These are phyloP conservation scores for Brienomyrus longianalis DNA, from an alignment of 2,113 vertebrate genomes.

Conservation along the genomic window DNA sequence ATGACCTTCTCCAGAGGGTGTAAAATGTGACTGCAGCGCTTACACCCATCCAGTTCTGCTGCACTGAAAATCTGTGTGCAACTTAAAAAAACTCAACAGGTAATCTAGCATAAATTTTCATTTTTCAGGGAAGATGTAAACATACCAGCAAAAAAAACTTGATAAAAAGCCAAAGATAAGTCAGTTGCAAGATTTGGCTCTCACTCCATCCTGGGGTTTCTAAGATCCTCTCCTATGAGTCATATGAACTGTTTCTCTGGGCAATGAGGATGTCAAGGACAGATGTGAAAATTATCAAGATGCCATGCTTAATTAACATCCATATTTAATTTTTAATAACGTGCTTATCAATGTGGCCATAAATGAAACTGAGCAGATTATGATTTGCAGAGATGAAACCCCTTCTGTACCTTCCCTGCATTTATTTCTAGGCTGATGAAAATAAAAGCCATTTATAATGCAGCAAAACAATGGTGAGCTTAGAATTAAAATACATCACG, in stretches of 20 bases:
- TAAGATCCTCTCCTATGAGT: conserved; percentile 49
- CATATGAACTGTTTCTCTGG: conserved; percentile 38
- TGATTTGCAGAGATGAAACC: conserved; percentile 34
- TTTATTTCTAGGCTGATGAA: background rate
- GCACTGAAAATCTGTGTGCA: background rate
- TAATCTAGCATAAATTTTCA: background rate
- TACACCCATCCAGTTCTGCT: background rate
- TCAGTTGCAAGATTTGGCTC: conserved; percentile 51
- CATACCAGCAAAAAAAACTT: background rate
- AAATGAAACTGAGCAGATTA: conserved; percentile 47
- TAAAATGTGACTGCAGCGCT: background rate
- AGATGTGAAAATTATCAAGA: conserved; percentile 44
- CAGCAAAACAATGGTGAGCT: background rate
- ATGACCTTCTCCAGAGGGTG: background rate
- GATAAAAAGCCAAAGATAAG: background rate
- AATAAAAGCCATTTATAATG: background rate
- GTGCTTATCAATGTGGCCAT: conserved; percentile 50
- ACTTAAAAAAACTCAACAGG: background rate
- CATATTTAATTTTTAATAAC: conserved; percentile 52
- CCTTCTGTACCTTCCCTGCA: background rate
- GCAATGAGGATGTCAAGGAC: conserved; percentile 65
- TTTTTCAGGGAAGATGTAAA: background rate
- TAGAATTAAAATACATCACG: background rate
- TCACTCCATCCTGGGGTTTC: conserved; percentile 48
- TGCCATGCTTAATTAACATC: conserved; percentile 54